Evolutionary conservation across 2,113 vertebrate genomes (phyloP), one percentile per base, ranked within the genome.

Genomic region (Petrocephalus zakoni): DNA sequence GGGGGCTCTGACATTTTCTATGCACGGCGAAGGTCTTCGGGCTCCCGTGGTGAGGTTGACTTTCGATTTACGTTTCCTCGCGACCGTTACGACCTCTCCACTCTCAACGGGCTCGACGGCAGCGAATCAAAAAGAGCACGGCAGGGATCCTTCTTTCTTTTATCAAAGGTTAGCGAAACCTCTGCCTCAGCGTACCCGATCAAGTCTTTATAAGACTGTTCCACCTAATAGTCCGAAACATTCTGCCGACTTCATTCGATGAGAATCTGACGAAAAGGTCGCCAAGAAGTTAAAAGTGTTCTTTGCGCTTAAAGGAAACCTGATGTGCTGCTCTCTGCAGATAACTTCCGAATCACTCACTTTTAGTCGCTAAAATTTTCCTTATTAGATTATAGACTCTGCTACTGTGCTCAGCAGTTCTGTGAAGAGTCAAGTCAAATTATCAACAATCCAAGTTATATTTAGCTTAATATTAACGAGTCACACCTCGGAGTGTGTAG

Each of bases 161-260:
- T 84, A 90, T 88, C 75, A 91, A 92, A 93, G 91, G 91, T 91
- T 90, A 93, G n/a, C 25, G 34, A 87, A 89, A 58, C 15, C 84
- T 51, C 37, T 82, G 72, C 37, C 47, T 85, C 86, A 34, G 64
- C 47, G 52, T 86, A 90, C 87, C 92, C 92, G 91, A 92, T 90
- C 91, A 94, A 92, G 93, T 92, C 68, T 93, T 88, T 91, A 52
- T 29, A 53, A 85, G 46, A 85, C n/a, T 34, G 42, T 52, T 53
- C 84, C 82, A 13, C 47, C 49, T 85, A 10, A 85, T 22, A 55
- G 34, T 25, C 51, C 7, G 51, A 34, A 21, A 34, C 51, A 21
- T 37, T 55, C 82, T 49, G 46, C 46, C 52, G 46, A 85, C 49
- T 85, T 52, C 47, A 25, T 5, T 52, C 49, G 22, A n/a, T 49